Conservation (phyloP, 2,113 vertebrate genomes). For the Ibidorhyncha struthersii region DNA sequence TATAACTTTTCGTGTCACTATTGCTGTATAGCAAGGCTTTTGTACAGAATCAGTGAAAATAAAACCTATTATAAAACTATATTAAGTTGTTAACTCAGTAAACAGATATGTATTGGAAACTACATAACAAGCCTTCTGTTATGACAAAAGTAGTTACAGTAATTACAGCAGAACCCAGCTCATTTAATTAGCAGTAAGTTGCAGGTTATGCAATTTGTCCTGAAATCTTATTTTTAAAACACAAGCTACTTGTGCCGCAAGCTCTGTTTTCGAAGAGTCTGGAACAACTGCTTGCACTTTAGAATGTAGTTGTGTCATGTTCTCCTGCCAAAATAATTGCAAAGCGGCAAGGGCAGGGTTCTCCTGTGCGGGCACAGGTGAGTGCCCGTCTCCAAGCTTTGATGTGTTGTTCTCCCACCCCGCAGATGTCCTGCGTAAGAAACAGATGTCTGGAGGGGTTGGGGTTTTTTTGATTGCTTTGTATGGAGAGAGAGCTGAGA, state of each 20-base stretch:
- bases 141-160: neutral
- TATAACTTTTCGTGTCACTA: neutral
- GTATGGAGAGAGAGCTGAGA: neutral
- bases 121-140: neutral
- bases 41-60: neutral
- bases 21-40: neutral
- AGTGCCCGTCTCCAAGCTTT: no score
- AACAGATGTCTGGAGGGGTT: accelerated
- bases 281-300: neutral
- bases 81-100: neutral
- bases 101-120: neutral
- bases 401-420: accelerated
- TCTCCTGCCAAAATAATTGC: neutral
- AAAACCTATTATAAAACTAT: neutral
- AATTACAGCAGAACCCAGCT: neutral
- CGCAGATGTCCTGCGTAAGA: neutral
- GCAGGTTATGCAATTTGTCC: neutral
- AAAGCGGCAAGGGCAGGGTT: neutral
- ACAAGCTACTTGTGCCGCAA: neutral
- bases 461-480: accelerated
- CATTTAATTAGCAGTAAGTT: neutral
- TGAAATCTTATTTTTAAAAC: neutral
- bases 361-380: neutral
- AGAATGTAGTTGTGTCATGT: neutral
- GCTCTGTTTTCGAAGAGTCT: neutral